Evolutionary conservation across 1,140 invertebrate species (phyloP), one percentile per base, ranked within the genome.

Genomic region (Caerostris darwini): DNA sequence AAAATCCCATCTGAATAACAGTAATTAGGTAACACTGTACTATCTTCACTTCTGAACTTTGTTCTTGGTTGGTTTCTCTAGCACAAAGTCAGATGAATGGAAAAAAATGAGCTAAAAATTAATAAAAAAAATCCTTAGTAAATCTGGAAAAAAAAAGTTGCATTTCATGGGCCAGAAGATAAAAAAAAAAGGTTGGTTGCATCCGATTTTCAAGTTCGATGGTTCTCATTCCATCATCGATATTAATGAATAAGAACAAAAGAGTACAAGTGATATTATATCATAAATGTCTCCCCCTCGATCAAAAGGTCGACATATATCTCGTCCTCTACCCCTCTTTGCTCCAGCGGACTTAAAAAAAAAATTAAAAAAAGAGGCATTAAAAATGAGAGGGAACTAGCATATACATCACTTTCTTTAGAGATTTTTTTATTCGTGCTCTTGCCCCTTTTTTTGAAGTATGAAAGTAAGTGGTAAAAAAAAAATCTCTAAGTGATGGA

Each of bases 401-500:
- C 71, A 12, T 77, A 77, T 77, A 77, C 50, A 77, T 77, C 71
- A 77, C 71, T 77, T 77, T n/a, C n/a, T 77, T 77, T 12, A 10
- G 8, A 3, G 34, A 53, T 4, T 77, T 69, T n/a, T 77, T 77
- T 77, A 53, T 77, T 10, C 71, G 3, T 53, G 10, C 34, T n/a
- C 71, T 8, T 34, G 19, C 69, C 50, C 50, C 2, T 50, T 53
- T 77, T 77, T 77, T 50, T 50, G 7, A 77, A 77, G 71, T 34
- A 10, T 53, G 34, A 77, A 77, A 77, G 71, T 77, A 67, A n/a
- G 61, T n/a, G n/a, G 17, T 7, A 53, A 34, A 85, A n/a, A n/a
- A n/a, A 83, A 85, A 85, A 58, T 58, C 14, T 8, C 19, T 88
- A 57, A 88, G 86, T 88, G 82, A 83, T 83, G 56, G 56, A 88